A percentile compares a stretch with the other conserved stretches of the same genome.
phyloP scores from a whole-genome alignment of 1,140 invertebrate species.

The Drosophila navojoa region DNA sequence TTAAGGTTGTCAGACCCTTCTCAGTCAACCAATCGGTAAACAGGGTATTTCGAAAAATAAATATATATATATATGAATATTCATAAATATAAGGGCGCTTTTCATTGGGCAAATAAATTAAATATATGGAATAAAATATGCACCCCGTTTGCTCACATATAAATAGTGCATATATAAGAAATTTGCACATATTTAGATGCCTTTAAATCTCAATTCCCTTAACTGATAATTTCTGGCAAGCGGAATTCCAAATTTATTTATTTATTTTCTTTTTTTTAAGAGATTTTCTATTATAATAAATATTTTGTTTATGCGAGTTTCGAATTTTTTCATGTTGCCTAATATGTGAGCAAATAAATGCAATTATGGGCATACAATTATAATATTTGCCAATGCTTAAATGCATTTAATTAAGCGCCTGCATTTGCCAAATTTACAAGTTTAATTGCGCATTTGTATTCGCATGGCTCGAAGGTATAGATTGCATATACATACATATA shows the following conservation, averaged over 20 bases:
- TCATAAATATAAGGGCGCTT: neutral
- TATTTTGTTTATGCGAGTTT: neutral
- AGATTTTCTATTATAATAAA: neutral
- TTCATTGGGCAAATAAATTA: neutral
- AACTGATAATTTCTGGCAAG: too few relatives aligned
- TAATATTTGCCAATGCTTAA: constrained; percentile 22
- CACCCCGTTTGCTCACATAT: neutral
- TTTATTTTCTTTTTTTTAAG: too few relatives aligned
- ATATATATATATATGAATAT: too few relatives aligned
- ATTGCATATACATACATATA: too few relatives aligned
- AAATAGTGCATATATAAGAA: neutral
- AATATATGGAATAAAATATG: constrained; percentile 1
- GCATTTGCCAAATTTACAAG: constrained; percentile 9
- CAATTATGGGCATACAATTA: constrained; percentile 1
- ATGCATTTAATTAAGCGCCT: constrained; percentile 16
- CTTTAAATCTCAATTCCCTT: neutral
- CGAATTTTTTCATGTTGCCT: neutral
- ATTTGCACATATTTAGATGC: too few relatives aligned
- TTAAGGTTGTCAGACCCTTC: too few relatives aligned
- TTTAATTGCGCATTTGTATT: constrained; percentile 10
- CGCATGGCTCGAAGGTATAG: neutral
- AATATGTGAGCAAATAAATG: neutral
- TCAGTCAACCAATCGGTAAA: neutral
- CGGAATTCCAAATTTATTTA: neutral
- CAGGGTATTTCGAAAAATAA: neutral